Conservation (phyloP, 2,888 invertebrate genomes). For the Endomychus coccineus region DNA sequence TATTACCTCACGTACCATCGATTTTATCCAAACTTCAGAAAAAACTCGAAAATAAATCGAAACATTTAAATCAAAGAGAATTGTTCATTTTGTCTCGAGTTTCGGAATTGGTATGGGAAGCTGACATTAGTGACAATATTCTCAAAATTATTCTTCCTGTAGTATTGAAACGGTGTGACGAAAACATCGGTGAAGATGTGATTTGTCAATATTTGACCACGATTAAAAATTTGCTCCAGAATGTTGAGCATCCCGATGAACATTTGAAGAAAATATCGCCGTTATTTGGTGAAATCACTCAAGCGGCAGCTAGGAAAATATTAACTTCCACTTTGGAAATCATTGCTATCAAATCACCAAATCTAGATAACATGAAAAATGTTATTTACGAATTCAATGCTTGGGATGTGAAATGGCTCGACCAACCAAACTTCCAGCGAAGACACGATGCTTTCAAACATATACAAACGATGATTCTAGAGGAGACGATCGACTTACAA, state of each 20-base stretch:
- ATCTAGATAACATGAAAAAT: constrained; percentile 43
- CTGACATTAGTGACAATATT: constrained; percentile 60
- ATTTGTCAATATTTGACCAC: constrained; percentile 64
- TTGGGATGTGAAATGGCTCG: constrained; percentile 81
- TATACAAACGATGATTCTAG: constrained; percentile 51
- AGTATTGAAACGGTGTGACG: constrained; percentile 56
- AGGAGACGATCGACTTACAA: constrained; percentile 52
- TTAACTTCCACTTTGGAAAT: constrained; percentile 56
- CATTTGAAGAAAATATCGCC: constrained; percentile 66
- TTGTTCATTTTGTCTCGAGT: constrained; percentile 67
- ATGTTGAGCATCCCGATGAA: constrained; percentile 54
- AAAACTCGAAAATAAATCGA: constrained; percentile 54
- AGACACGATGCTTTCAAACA: constrained; percentile 71
- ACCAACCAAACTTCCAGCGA: constrained; percentile 85
- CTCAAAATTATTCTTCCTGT: constrained; percentile 66
- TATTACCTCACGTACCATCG: constrained; percentile 64
- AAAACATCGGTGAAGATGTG: constrained; percentile 58
- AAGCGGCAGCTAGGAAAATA: constrained; percentile 60
- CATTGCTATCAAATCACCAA: constrained; percentile 48
- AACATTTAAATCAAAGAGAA: constrained; percentile 60
- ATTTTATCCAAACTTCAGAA: constrained; percentile 64
- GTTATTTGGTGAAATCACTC: constrained; percentile 60
- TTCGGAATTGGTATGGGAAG: constrained; percentile 64
- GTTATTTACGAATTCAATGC: constrained; percentile 71
- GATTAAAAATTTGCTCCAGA: constrained; percentile 65